phyloP scores from a whole-genome alignment of 2,113 vertebrate genomes.

The Chauna torquata region DNA sequence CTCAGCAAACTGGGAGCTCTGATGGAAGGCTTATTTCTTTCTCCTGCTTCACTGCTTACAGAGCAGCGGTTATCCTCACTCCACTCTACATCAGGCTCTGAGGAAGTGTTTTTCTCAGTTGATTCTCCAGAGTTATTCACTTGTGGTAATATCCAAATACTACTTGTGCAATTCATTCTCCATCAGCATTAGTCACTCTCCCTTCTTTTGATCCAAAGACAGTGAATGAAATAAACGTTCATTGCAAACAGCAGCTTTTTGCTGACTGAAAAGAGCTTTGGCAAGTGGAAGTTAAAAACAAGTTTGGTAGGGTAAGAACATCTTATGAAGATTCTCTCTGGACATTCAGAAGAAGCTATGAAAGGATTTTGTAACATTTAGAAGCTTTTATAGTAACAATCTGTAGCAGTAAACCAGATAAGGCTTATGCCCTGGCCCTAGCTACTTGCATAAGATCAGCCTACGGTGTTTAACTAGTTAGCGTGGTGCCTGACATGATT shows the following conservation, averaged over 20 bases:
- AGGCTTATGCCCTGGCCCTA: no score
- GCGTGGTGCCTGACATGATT: not conserved
- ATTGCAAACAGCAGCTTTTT: not conserved
- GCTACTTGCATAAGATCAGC: not conserved
- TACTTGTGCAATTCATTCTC: not conserved
- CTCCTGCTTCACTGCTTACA: not conserved
- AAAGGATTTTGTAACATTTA: not conserved
- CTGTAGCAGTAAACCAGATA: not conserved
- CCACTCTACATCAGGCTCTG: not conserved
- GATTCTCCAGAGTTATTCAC: not conserved
- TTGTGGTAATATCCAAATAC: not conserved
- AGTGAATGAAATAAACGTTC: not conserved
- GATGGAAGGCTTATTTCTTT: not conserved
- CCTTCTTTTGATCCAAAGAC: not conserved
- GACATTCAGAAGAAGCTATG: not conserved
- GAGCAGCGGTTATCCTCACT: not conserved
- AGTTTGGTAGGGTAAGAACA: not conserved
- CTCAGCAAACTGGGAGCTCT: not conserved
- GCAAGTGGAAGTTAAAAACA: not conserved
- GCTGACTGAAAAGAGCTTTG: not conserved
- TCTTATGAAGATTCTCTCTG: not conserved
- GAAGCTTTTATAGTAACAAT: not conserved
- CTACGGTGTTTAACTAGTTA: not conserved
- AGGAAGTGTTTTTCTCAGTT: not conserved
- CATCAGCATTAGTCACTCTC: not conserved